These are phyloP conservation scores for Microtus californicus DNA, from an alignment of 2,797 vertebrate genomes.

Conservation along the genomic window DNA sequence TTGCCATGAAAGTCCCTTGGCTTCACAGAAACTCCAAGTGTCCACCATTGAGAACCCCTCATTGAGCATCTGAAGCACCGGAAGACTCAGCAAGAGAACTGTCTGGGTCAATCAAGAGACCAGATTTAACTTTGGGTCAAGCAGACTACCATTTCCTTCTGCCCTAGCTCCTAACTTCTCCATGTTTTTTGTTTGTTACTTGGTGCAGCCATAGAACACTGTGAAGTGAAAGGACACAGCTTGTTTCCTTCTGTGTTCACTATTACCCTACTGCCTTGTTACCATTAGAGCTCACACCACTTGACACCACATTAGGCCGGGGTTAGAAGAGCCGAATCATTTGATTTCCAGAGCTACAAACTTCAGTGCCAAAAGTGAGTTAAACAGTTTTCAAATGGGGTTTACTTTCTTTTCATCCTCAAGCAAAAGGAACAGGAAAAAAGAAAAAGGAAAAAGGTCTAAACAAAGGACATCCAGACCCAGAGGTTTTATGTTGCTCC, in stretches of 20 bases:
- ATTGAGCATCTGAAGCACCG: neutral
- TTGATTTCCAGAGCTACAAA: conserved; percentile 2
- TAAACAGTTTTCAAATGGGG: conserved; percentile 29
- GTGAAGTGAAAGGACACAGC: neutral
- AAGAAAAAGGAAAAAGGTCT: neutral
- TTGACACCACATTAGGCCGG: neutral
- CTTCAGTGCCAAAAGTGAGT: conserved; percentile 30
- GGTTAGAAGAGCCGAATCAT: neutral
- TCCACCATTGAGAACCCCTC: neutral
- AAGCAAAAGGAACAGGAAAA: conserved; percentile 53
- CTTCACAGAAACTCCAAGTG: neutral
- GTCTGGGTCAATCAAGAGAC: neutral
- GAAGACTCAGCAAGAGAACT: neutral
- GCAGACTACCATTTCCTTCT: neutral
- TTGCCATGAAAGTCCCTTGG: neutral
- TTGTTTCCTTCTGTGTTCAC: neutral
- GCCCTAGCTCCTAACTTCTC: neutral
- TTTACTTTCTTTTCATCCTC: conserved; percentile 60
- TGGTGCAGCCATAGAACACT: neutral
- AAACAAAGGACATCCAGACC: conserved; percentile 56
- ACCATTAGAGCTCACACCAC: neutral
- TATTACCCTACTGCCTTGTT: neutral
- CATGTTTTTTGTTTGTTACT: neutral
- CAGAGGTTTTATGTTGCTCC: neutral
- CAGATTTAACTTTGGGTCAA: neutral